Base-by-base conservation (phyloP, 35 echinoderm and acorn worm genomes). In the Eucidaris tribuloides region DNA sequence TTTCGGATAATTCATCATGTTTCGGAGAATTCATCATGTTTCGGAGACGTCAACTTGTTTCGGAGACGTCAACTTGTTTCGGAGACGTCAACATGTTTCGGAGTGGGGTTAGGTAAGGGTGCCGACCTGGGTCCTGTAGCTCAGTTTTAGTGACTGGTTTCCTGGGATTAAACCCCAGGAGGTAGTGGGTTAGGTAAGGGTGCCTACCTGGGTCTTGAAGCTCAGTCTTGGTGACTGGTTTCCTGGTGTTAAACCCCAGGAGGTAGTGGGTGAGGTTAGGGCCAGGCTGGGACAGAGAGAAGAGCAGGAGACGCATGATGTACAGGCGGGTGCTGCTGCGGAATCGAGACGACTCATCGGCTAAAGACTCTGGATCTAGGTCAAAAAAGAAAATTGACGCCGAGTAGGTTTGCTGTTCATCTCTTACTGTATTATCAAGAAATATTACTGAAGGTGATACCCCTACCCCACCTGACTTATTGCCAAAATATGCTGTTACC, bases 121-220 rank as follows among this genome's bases (percentile, higher is more conserved):
- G n/a, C n/a, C n/a, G 41, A 97, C 94, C 94, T 82, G 94, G 94
- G 18, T 97, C 94, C 52, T 97, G 94, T 2, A 97, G 64, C 27
- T 91, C 83, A 55, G 90, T 97, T 68, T 92, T 93, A 77, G 42
- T 93, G 36, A 90, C 87, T 0, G 90, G 90, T 72, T 97, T 97
- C 29, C 87, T 80, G 7, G 84, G 23, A 35, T 97, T 86, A 64
- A 60, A 97, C 18, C 94, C 94, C 1, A 97, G 58, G 23, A 97
- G 58, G 18, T 86, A 83, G 71, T 97, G n/a, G n/a, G n/a, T n/a
- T n/a, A n/a, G n/a, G n/a, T n/a, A n/a, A n/a, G n/a, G n/a, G n/a
- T n/a, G n/a, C n/a, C n/a, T 54, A 97, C 94, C 94, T 82, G 94
- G 94, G 18, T 97, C 94, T 57, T 97, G 94, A 3, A 97, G 64